Conservation (phyloP, 2,113 vertebrate species). For the Lophotis ruficrista region DNA sequence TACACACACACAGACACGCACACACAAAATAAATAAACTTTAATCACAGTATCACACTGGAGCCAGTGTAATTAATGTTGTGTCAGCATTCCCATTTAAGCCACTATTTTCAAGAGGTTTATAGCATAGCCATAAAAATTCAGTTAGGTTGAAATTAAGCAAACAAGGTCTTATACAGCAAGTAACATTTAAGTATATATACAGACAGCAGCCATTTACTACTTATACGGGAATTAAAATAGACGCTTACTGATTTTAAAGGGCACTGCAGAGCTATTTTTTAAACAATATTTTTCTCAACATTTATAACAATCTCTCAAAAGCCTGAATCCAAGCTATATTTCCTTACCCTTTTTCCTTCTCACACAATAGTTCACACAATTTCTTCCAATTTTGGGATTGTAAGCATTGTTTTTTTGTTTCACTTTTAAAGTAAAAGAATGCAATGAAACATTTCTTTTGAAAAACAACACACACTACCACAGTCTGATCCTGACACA, state of each 20-base stretch:
- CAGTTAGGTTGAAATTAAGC: slow-evolving; percentile 77
- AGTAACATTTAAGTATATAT: slow-evolving; percentile 60
- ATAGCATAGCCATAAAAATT: slow-evolving; percentile 74
- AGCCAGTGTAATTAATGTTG: slow-evolving; percentile 77
- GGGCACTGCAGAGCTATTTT: slow-evolving; percentile 47
- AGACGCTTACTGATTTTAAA: slow-evolving; percentile 65
- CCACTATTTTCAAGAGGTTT: slow-evolving; percentile 71
- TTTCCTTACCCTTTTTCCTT: slow-evolving; percentile 40
- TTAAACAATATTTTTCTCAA: slow-evolving; percentile 63
- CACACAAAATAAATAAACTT: slow-evolving; percentile 73
- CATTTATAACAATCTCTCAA: slow-evolving; percentile 59
- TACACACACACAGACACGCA: slow-evolving; percentile 57
- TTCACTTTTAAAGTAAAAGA: slow-evolving; percentile 41
- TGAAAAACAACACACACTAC: not conserved
- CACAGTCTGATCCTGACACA: not conserved
- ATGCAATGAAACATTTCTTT: not conserved
- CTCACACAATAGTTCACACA: slow-evolving; percentile 28
- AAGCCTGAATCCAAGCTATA: slow-evolving; percentile 34
- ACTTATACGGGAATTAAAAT: slow-evolving; percentile 63
- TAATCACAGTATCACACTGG: slow-evolving; percentile 72
- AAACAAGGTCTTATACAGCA: slow-evolving; percentile 71
- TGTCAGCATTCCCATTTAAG: slow-evolving; percentile 81
- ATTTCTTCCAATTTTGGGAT: slow-evolving; percentile 2
- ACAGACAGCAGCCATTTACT: slow-evolving; percentile 63
- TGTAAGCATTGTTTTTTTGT: not conserved